A percentile compares a stretch with the other conserved stretches of the same genome.
phyloP scores from a whole-genome alignment of 2,797 vertebrate species.

The Schizopygopsis malacanthus region DNA sequence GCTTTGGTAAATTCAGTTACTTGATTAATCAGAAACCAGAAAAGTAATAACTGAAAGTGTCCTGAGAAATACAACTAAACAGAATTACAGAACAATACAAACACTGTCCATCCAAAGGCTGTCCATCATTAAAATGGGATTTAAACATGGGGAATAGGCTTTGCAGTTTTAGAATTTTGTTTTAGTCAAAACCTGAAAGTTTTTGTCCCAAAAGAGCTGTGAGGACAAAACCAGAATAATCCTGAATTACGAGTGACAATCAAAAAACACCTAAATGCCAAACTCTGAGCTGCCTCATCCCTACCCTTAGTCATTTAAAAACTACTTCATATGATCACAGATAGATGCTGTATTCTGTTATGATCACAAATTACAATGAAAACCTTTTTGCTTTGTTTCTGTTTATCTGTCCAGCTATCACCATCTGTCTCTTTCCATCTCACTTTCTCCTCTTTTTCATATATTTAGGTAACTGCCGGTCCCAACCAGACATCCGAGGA shows the following conservation, averaged over 20 bases:
- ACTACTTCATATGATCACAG: not conserved
- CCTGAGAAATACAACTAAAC: not conserved
- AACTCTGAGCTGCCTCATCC: not conserved
- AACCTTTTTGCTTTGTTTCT: not conserved
- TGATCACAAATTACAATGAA: not conserved
- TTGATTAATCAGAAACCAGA: not conserved
- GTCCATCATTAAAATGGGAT: not conserved
- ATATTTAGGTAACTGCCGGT: slow-evolving; percentile 15
- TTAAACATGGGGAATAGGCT: not conserved
- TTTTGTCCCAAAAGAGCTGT: too few species aligned
- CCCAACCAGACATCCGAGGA: slow-evolving; percentile 43
- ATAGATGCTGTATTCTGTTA: not conserved
- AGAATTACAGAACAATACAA: not conserved
- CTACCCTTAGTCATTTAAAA: not conserved
- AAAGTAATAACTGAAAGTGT: slow-evolving; percentile 1
- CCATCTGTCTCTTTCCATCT: not conserved
- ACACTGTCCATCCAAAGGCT: too few species aligned
- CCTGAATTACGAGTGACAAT: not conserved
- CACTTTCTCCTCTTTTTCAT: not conserved
- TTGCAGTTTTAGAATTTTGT: not conserved
- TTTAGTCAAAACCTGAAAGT: not conserved
- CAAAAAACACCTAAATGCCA: not conserved
- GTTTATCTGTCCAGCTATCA: not conserved
- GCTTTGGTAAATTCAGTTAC: not conserved
- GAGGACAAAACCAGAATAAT: not conserved